Evolutionary conservation across 1,140 invertebrate genomes (phyloP), one percentile per base, ranked within the genome.

Genomic region (Sitobion miscanthi): DNA sequence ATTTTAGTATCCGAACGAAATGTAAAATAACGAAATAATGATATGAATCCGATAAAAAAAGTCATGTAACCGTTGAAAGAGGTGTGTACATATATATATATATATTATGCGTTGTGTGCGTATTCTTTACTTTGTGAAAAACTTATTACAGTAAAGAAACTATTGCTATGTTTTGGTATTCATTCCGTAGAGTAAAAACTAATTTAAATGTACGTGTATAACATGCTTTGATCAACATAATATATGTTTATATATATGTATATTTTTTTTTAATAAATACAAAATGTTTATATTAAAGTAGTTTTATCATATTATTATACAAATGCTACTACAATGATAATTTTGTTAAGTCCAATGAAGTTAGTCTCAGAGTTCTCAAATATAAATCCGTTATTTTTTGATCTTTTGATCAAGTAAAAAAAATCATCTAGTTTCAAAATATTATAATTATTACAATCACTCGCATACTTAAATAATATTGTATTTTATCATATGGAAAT

Each of bases 151-250:
- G 38, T 45, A 85, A 85, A 42, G 23, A 20, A 85, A 85, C 38
- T 85, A 38, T 69, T 69, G n/a, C 14, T 85, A 25, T 42, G 38
- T 45, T 85, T 83, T 85, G 20, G 82, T 85, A 85, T 85, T 85
- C 82, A 85, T 85, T 85, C 38, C 82, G 8, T 20, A 6, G 38
- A 42, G 38, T 42, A 42, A 42, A 85, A 85, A 85, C 82, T 85
- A 85, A 85, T 85, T 85, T 85, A 85, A 85, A 85, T 85, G 21
- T 85, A 85, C 38, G 38, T 42, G 82, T 85, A 85, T 42, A 85
- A 42, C 23, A 25, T 85, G 82, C 38, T 85, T 42, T 42, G 82
- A 85, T 85, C 82, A 42, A 85, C 2, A 38, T 83, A 83, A 42
- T 69, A 69, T 69, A 6, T 54, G 20, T 54, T 54, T 52, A 6